These are phyloP conservation scores for Scaptomyza hsui DNA, from an alignment of 1,140 invertebrate genomes.

Conservation along the genomic window DNA sequence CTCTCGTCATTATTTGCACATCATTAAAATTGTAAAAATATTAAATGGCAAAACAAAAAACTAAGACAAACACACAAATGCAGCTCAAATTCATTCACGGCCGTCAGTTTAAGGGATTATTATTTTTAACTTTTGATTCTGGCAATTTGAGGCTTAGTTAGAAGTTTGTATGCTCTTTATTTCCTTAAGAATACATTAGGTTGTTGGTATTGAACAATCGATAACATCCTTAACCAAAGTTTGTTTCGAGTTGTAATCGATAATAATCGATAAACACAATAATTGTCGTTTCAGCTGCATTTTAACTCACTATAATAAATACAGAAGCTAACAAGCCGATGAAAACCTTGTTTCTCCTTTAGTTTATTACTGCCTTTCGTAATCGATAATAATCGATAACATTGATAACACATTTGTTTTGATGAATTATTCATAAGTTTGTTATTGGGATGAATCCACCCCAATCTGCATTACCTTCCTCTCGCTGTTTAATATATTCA, in stretches of 20 bases:
- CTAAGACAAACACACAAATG: constrained; percentile 65
- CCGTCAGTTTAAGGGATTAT: background rate
- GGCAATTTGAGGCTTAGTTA: background rate
- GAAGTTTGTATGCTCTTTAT: background rate
- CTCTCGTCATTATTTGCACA: constrained; percentile 64
- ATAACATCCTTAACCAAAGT: background rate
- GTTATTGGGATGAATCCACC: no score
- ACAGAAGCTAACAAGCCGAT: no score
- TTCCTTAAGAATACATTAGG: no score
- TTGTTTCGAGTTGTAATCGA: no score
- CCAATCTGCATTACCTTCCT: background rate
- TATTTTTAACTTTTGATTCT: background rate
- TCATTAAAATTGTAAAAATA: constrained; percentile 83
- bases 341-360: no score
- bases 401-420: background rate
- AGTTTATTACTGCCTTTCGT: no score
- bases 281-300: no score
- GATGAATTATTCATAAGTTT: no score
- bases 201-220: no score
- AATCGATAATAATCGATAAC: constrained; percentile 14
- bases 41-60: constrained; percentile 74
- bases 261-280: no score
- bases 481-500: constrained; percentile 67
- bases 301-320: no score
- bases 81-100: background rate